Evolutionary conservation across 2,113 vertebrate genomes (phyloP), one percentile per base, ranked within the genome.

Genomic region (Vimba vimba): DNA sequence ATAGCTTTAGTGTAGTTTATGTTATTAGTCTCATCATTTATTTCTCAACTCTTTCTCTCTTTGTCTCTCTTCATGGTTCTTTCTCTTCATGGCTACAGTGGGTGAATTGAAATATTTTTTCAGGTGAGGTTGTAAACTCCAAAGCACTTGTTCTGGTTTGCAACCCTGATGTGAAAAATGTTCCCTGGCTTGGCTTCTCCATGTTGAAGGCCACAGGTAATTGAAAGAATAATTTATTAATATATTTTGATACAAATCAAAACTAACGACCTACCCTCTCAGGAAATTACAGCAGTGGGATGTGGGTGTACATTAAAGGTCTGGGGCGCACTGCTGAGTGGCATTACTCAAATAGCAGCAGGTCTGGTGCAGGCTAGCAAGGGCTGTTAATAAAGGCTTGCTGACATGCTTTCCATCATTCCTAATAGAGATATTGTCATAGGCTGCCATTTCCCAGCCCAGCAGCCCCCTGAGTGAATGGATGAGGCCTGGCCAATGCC

Each of bases 381-480:
- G 23, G 84, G n/a, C 47, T 83, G 90, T 92, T 94, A 91, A 94
- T 90, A 91, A 93, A 79, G 79, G 82, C 74, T 82, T 86, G 39
- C 23, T 39, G 84, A 86, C 92, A 90, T 66, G 45, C 60, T 66
- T 91, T 93, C 89, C 86, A 89, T 91, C 89, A 90, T 45, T 91
- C 80, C 86, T 92, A 92, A 93, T 92, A 92, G 88, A 93, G 92
- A 93, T 91, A 92, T 93, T 91, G 93, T 92, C 91, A 90, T 84
- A 86, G 87, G n/a, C 82, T 87, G 89, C 89, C 87, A 84, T 90
- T 88, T 89, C 88, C 82, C 36, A 87, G 88, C 79, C 83, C 91
- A 55, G 87, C 85, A 82, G 59, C 84, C 85, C 81, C 69, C 19
- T 52, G 43, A 80, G 86, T 77, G 85, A 92, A 90, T 92, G 88